Evolutionary conservation across 2,888 invertebrate species (phyloP).

Genomic region (Tubulanus polymorphus): DNA sequence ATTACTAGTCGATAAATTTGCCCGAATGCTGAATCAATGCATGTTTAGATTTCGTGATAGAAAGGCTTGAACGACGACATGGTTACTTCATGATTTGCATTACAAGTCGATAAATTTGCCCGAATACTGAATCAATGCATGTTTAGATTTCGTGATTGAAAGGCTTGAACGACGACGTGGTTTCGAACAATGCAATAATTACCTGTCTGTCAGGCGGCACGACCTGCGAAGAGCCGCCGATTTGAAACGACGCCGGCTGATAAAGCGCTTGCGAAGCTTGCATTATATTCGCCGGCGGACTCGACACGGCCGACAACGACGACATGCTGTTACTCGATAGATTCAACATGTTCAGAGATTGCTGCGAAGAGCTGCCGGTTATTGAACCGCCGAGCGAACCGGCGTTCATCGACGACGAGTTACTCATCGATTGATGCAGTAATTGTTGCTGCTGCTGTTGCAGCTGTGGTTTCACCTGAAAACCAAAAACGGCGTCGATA

Average conservation of each 20-base stretch:
- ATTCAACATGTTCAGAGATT: neutral
- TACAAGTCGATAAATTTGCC: no score
- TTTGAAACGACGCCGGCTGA: slow-evolving; percentile 61
- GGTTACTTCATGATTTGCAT: no score
- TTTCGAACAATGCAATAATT: slow-evolving; percentile 8
- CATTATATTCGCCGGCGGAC: slow-evolving; percentile 8
- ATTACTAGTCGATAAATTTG: no score
- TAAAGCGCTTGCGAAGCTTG: no score
- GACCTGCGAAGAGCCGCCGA: slow-evolving; percentile 56
- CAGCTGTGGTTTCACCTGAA: slow-evolving; percentile 73
- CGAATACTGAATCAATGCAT: no score
- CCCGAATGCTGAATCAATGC: no score
- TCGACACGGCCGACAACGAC: slow-evolving; percentile 7
- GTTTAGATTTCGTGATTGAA: no score
- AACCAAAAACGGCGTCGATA: neutral
- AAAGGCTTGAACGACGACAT: no score
- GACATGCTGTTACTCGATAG: neutral
- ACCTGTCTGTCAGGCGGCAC: slow-evolving; percentile 44
- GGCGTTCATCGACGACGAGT: slow-evolving; percentile 15
- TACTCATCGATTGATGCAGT: slow-evolving; percentile 18
- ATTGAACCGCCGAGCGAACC: neutral
- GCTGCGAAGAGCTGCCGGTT: neutral
- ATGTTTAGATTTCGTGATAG: no score
- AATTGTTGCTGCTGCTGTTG: slow-evolving; percentile 29
- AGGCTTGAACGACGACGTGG: no score